These are phyloP conservation scores for Tethea ocularis DNA, from an alignment of 2,888 invertebrate species.

Conservation along the genomic window DNA sequence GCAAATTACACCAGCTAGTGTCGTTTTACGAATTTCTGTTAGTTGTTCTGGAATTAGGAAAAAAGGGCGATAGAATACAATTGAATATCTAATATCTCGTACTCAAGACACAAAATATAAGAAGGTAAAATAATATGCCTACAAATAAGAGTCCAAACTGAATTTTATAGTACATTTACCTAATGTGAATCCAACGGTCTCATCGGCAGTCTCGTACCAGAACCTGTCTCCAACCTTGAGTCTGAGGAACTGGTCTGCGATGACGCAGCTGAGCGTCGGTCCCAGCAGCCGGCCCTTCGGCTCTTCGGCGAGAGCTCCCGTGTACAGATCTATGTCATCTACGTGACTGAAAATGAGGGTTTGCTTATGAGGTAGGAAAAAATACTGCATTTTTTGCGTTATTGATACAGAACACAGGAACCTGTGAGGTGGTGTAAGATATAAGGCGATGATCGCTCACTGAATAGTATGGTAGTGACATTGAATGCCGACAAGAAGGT, in stretches of 20 bases:
- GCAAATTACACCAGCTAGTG: conserved; percentile 89
- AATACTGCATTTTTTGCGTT: too few species aligned
- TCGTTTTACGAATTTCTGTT: conserved; percentile 90
- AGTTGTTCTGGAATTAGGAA: conserved; percentile 86
- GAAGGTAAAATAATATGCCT: too few species aligned
- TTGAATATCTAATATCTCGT: too few species aligned
- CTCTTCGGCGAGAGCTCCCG: conserved; percentile 93
- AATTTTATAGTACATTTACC: conserved; percentile 76
- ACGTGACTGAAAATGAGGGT: conserved; percentile 73
- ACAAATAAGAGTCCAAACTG: too few species aligned
- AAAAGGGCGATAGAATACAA: too few species aligned
- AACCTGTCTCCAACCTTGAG: conserved; percentile 92
- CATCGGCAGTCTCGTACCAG: conserved; percentile 92
- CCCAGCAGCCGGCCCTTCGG: conserved; percentile 91
- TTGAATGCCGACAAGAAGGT: too few species aligned
- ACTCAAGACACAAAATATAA: too few species aligned
- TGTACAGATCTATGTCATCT: conserved; percentile 94
- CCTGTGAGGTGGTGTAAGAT: too few species aligned
- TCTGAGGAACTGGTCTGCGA: conserved; percentile 93
- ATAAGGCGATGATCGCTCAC: too few species aligned
- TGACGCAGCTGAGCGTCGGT: conserved; percentile 92
- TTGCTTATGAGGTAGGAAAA: too few species aligned
- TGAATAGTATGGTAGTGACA: too few species aligned
- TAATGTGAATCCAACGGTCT: conserved; percentile 86
- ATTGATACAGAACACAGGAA: too few species aligned